A percentile compares a stretch with the other conserved stretches of the same genome.
phyloP scores from a whole-genome alignment of 2,888 invertebrate species.

The Cephus runcator region DNA sequence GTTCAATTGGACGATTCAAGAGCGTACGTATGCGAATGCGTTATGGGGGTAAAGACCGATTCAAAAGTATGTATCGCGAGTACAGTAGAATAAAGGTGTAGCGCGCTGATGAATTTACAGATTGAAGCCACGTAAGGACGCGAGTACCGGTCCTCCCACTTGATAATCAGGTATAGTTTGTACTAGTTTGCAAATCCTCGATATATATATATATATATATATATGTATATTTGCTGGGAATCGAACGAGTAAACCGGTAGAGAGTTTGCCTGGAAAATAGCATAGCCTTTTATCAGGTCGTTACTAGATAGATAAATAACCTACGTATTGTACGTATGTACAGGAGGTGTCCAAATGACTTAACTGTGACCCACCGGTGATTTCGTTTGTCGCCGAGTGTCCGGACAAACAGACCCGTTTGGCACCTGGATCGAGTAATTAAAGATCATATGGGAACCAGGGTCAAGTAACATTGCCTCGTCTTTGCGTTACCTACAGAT shows the following conservation, averaged over 20 bases:
- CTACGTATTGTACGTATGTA: neutral
- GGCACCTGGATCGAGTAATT: neutral
- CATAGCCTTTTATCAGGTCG: neutral
- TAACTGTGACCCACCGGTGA: neutral
- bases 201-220: neutral
- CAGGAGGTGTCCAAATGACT: neutral
- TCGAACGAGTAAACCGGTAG: neutral
- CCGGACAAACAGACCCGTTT: neutral
- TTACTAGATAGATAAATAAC: neutral
- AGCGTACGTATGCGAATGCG: neutral
- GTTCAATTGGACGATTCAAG: neutral
- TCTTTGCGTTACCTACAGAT: neutral
- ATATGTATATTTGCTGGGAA: neutral
- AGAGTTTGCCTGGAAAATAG: neutral
- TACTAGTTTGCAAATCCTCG: neutral
- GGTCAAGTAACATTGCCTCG: neutral
- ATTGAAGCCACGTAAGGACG: neutral
- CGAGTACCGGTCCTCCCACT: conserved; percentile 37
- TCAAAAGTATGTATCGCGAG: neutral
- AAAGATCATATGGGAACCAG: neutral
- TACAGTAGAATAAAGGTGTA: neutral
- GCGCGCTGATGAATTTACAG: neutral
- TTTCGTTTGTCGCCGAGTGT: neutral
- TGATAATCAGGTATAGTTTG: conserved; percentile 10
- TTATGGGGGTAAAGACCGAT: neutral